Evolutionary conservation across 2,888 invertebrate genomes (phyloP).

Genomic region (Marasmarcha lunaedactyla): DNA sequence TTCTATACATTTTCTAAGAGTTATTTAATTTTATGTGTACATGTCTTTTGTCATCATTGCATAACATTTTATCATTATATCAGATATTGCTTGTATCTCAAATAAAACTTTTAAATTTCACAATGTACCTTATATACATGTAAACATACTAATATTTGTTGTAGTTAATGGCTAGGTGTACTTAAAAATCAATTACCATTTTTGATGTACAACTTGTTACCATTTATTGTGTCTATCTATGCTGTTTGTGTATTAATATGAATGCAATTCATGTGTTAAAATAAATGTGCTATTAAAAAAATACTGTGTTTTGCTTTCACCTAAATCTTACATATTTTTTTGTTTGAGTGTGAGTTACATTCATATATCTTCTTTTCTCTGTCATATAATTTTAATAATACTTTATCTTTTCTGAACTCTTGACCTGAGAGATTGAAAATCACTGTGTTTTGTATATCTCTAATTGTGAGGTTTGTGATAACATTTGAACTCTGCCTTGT

Average conservation of each 20-base stretch:
- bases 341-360: conserved; percentile 61
- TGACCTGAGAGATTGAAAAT: no score
- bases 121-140: no score
- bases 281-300: conserved; percentile 49
- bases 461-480: no score
- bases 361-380: conserved; percentile 34
- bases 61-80: conserved; percentile 2
- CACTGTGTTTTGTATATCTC: no score
- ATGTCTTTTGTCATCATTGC: neutral
- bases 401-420: no score
- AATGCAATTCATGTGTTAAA: conserved; percentile 65
- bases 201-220: no score
- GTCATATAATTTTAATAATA: no score
- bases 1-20: conserved; percentile 1
- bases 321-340: conserved; percentile 19
- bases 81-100: neutral
- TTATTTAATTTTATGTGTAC: conserved; percentile 4
- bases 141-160: no score
- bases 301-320: conserved; percentile 45
- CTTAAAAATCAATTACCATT: no score
- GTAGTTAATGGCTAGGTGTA: no score
- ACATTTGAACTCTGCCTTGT: no score
- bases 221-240: conserved; percentile 4
- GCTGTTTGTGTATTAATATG: conserved; percentile 25
- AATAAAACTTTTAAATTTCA: neutral